These are phyloP conservation scores for Lacerta bilineata DNA, from an alignment of 2,797 vertebrate species.

Conservation along the genomic window DNA sequence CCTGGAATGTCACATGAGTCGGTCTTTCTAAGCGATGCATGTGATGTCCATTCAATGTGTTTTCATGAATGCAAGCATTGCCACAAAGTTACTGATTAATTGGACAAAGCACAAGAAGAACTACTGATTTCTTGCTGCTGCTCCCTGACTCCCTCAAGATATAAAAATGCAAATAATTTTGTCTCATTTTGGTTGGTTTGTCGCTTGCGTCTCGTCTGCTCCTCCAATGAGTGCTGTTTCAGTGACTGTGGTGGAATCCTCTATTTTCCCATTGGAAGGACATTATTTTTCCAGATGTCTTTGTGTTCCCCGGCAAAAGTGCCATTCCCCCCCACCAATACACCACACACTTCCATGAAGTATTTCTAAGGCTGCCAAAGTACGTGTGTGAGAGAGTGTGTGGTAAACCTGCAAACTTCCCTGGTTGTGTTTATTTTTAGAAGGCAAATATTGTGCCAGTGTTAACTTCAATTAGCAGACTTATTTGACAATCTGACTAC, in stretches of 20 bases:
- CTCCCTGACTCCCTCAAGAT: conserved; percentile 61
- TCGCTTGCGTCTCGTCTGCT: conserved; percentile 10
- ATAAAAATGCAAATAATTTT: conserved; percentile 65
- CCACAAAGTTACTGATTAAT: conserved; percentile 78
- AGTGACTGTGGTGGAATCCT: conserved; percentile 16
- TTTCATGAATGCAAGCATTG: conserved; percentile 65
- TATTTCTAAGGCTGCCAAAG: conserved; percentile 60
- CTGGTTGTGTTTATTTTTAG: conserved; percentile 81
- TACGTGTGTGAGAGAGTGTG: conserved; percentile 35
- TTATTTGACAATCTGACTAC: conserved; percentile 83
- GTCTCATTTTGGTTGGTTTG: conserved; percentile 35
- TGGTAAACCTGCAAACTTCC: conserved; percentile 74
- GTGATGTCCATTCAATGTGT: conserved; percentile 71
- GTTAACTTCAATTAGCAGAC: conserved; percentile 83
- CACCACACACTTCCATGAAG: conserved; percentile 34
- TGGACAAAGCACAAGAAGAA: conserved; percentile 63
- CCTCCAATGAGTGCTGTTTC: conserved; percentile 41
- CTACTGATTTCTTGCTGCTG: conserved; percentile 63
- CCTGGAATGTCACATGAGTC: conserved; percentile 64
- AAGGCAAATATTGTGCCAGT: conserved; percentile 80
- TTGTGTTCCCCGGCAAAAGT: conserved; percentile 45
- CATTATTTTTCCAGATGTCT: conserved; percentile 27
- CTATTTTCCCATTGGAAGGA: conserved; percentile 49
- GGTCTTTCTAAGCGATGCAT: conserved; percentile 73
- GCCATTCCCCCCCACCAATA: background rate